Evolutionary conservation across 2,888 invertebrate species (phyloP).

Genomic region (Lobophora halterata): DNA sequence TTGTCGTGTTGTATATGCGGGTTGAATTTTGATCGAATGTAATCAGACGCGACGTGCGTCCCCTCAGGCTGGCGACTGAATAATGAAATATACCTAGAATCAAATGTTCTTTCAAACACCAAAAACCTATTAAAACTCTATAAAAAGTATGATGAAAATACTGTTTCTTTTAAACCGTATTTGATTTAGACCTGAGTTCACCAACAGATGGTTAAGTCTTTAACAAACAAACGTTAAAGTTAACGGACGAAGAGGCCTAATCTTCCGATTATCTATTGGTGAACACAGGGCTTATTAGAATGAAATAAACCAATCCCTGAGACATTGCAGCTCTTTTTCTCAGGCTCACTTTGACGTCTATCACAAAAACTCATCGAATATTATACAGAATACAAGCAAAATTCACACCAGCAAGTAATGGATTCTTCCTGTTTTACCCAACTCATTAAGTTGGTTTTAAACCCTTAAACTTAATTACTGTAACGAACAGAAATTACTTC

Average conservation of each 20-base stretch:
- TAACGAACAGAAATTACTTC: slow-evolving; percentile 47
- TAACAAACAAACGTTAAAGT: too few relatives aligned
- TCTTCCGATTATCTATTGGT: too few relatives aligned
- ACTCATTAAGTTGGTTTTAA: slow-evolving; percentile 50
- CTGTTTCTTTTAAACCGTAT: slow-evolving; percentile 8
- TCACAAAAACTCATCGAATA: slow-evolving; percentile 5
- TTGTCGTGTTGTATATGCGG: slow-evolving; percentile 45
- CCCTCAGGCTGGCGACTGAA: slow-evolving; percentile 16
- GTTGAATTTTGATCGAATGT: slow-evolving; percentile 55
- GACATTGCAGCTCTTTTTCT: slow-evolving; percentile 7
- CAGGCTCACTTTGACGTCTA: slow-evolving; percentile 2
- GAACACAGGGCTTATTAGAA: slow-evolving; percentile 7
- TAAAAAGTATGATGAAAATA: slow-evolving; percentile 4
- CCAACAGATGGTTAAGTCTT: too few relatives aligned
- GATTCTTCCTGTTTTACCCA: slow-evolving; percentile 37
- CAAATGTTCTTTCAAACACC: slow-evolving; percentile 27
- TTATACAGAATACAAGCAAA: slow-evolving; percentile 10
- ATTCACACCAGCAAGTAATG: slow-evolving; percentile 23
- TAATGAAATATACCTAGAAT: slow-evolving; percentile 36
- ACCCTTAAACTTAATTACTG: slow-evolving; percentile 47
- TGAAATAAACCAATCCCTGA: slow-evolving; percentile 7
- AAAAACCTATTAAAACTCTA: slow-evolving; percentile 15
- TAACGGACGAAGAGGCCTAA: too few relatives aligned
- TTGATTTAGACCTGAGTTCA: too few relatives aligned
- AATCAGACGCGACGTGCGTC: slow-evolving; percentile 34